A percentile compares a stretch with the other conserved stretches of the same genome.
Evolutionary conservation across 1,140 invertebrate species (phyloP).

Genomic region (Hypothenemus hampei): DNA sequence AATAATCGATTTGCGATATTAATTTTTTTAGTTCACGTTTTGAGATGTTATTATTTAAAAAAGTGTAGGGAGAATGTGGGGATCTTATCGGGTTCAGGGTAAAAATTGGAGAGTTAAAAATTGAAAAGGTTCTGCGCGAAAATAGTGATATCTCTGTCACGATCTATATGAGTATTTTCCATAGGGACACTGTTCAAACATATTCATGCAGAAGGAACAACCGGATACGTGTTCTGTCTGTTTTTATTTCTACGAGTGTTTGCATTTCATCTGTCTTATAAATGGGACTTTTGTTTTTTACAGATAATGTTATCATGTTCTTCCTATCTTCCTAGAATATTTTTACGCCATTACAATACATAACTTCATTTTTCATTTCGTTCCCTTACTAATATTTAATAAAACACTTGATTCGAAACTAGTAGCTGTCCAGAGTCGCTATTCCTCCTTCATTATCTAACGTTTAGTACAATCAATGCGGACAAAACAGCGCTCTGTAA

Average conservation of each 20-base stretch:
- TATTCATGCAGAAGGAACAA: constrained; percentile 14
- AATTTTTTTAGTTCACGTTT: background rate
- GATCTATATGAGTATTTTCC: constrained; percentile 19
- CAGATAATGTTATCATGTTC: too few species aligned
- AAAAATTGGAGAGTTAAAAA: constrained; percentile 13
- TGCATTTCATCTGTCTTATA: constrained; percentile 24
- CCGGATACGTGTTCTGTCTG: constrained; percentile 9
- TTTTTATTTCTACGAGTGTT: constrained; percentile 23
- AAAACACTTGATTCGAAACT: too few species aligned
- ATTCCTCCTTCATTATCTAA: constrained; percentile 6
- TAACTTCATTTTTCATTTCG: too few species aligned
- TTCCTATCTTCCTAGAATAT: too few species aligned
- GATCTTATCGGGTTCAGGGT: background rate
- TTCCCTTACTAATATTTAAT: too few species aligned
- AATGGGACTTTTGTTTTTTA: constrained; percentile 17
- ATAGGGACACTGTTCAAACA: constrained; percentile 20
- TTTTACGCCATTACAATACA: too few species aligned
- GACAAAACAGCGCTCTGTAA: constrained; percentile 29
- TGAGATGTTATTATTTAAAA: too few species aligned
- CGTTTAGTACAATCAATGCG: constrained; percentile 27
- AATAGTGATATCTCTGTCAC: constrained; percentile 19
- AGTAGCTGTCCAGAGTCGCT: too few species aligned
- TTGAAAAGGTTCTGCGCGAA: constrained; percentile 11
- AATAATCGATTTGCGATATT: constrained; percentile 1
- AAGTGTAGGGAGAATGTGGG: background rate